phyloP scores from a whole-genome alignment of 2,797 vertebrate species.

The Sebastes vulpes region DNA sequence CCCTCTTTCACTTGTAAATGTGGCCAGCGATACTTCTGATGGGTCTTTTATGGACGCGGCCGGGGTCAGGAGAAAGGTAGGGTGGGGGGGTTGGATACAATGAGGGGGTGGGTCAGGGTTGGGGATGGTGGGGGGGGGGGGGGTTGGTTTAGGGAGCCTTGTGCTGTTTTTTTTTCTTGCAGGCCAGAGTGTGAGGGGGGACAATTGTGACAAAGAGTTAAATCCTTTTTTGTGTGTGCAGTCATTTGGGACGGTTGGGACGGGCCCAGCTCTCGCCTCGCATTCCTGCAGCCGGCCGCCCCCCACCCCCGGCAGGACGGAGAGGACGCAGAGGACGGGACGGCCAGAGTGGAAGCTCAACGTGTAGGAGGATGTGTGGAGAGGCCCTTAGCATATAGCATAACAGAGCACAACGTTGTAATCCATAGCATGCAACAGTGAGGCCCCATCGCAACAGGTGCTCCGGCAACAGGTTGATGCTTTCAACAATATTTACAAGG shows the following conservation, averaged over 20 bases:
- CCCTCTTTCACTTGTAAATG: slow-evolving; percentile 88
- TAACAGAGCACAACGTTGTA: neutral
- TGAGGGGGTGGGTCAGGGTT: slow-evolving; percentile 43
- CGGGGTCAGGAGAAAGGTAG: slow-evolving; percentile 77
- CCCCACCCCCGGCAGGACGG: neutral
- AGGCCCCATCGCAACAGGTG: neutral
- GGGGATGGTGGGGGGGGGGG: slow-evolving; percentile 33
- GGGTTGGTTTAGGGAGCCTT: slow-evolving; percentile 58
- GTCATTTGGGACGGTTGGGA: slow-evolving; percentile 82
- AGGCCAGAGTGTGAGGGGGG: slow-evolving; percentile 70
- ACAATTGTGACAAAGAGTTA: slow-evolving; percentile 81
- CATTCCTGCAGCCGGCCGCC: slow-evolving; percentile 53
- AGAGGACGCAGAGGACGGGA: neutral
- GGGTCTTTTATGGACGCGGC: slow-evolving; percentile 84
- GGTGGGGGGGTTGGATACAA: slow-evolving; percentile 41
- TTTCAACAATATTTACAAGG: too few species aligned
- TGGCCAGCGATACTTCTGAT: slow-evolving; percentile 85
- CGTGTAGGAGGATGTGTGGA: neutral
- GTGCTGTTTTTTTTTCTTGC: slow-evolving; percentile 58
- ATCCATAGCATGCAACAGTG: neutral
- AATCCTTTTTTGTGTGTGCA: slow-evolving; percentile 85
- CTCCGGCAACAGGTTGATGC: neutral
- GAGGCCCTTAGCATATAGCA: neutral
- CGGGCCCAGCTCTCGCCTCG: slow-evolving; percentile 53
- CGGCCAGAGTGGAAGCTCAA: neutral